Base-by-base conservation (phyloP, 2,888 invertebrate species). In the Phymatocera aterrima region DNA sequence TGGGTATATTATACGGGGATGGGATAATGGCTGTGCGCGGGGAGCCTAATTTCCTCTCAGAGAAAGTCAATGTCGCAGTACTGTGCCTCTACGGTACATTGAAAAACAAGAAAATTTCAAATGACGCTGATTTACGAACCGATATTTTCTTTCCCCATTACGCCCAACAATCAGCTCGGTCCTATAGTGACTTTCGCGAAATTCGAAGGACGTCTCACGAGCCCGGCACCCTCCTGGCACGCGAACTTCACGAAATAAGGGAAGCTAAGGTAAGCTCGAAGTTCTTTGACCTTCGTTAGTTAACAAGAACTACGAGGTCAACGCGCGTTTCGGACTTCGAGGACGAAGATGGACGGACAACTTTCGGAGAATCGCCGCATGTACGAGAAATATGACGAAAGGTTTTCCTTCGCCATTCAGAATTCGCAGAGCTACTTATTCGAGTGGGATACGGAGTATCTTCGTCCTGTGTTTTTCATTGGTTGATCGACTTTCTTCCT, bases 61-160 rank as follows among this genome's bases (percentile, higher is more conserved):
- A 24, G 28, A 46, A 68, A 46, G 68, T 46, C 68, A 68, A 46
- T 46, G 40, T 15, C 68, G 68, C 43, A 43, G 3, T 68, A 24
- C 68, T n/a, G n/a, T n/a, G n/a, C n/a, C n/a, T n/a, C n/a, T n/a
- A n/a, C n/a, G n/a, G n/a, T n/a, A n/a, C n/a, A n/a, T n/a, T n/a
- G n/a, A 15, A 46, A 21, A 65, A 28, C 28, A 24, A 46, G 24
- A 28, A 28, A 46, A n/a, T n/a, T n/a, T n/a, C n/a, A n/a, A n/a
- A 40, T 15, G 24, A 28, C n/a, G 43, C 68, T 68, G 68, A 68
- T 68, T 68, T 68, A 68, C 43, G 68, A 68, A 43, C 68, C 68
- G 68, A 40, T 43, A n/a, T 68, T 21, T 57, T 68, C 61, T 64
- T 37, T n/a, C n/a, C 61, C 6, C 12, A 24, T 43, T 43, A n/a